A percentile compares a stretch with the other conserved stretches of the same genome.
Conservation (phyloP, 2,113 vertebrate species). For the Psammodynastes pulverulentus region DNA sequence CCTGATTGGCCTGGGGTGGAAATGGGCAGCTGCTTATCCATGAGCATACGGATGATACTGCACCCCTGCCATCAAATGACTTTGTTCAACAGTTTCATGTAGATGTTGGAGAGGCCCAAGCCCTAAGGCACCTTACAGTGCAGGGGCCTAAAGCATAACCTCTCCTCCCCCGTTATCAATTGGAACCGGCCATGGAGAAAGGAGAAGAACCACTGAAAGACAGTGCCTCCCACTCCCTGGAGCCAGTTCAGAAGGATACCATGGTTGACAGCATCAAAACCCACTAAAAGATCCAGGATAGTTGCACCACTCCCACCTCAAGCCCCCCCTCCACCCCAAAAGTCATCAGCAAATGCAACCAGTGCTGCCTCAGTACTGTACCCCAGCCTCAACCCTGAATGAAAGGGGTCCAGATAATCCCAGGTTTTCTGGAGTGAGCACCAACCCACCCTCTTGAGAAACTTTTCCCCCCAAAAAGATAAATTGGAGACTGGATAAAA, state of each 20-base stretch:
- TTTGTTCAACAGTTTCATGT: neutral
- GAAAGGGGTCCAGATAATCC: neutral
- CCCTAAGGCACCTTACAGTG: neutral
- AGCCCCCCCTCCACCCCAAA: neutral
- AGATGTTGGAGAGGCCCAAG: neutral
- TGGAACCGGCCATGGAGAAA: neutral
- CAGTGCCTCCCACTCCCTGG: neutral
- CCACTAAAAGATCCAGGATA: neutral
- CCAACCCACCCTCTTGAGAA: neutral
- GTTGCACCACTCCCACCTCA: neutral
- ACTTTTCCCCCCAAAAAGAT: neutral
- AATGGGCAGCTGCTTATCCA: neutral
- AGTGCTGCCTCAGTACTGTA: neutral
- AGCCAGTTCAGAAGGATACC: neutral
- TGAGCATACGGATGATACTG: neutral
- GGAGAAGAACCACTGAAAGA: neutral
- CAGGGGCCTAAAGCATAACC: neutral
- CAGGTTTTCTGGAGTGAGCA: neutral
- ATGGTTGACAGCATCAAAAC: neutral
- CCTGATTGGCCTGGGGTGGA: neutral
- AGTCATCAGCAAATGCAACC: neutral
- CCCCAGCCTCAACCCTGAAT: neutral
- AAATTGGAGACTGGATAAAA: neutral
- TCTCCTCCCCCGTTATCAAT: neutral
- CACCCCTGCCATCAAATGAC: neutral